Evolutionary conservation across 2,113 vertebrate genomes (phyloP).

Genomic region (Andinoacara biseriatus): DNA sequence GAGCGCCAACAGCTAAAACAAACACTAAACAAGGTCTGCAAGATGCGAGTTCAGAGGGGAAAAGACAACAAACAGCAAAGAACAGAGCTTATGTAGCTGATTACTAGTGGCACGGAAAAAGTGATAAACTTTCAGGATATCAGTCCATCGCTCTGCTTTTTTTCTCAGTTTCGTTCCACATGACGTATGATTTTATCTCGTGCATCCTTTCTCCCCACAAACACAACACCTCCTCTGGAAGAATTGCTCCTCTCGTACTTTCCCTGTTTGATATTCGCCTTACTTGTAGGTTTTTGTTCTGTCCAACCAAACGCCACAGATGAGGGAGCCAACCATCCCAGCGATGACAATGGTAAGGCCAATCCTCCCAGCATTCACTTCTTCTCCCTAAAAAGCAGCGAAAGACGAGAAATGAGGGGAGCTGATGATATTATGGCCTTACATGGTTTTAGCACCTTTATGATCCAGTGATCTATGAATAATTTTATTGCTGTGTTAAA

Average conservation of each 20-base stretch:
- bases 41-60: neutral
- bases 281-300: slow-evolving; percentile 96
- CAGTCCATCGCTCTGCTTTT: neutral
- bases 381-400: slow-evolving; percentile 84
- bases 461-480: too few species aligned
- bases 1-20: neutral
- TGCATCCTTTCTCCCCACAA: rapidly evolving
- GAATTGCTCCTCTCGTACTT: neutral
- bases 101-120: neutral
- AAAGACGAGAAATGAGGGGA: neutral
- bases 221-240: neutral
- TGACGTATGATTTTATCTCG: neutral
- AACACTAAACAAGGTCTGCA: slow-evolving; percentile 6
- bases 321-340: slow-evolving; percentile 91
- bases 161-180: neutral
- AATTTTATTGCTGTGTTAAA: too few species aligned
- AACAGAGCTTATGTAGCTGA: neutral
- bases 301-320: slow-evolving; percentile 95
- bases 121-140: neutral
- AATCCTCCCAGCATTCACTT: slow-evolving; percentile 95
- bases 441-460: neutral
- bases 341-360: slow-evolving; percentile 93
- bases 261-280: slow-evolving; percentile 47
- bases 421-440: neutral
- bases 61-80: slow-evolving; percentile 4